phyloP scores from a whole-genome alignment of 2,797 vertebrate species.

The Geotrypetes seraphini region DNA sequence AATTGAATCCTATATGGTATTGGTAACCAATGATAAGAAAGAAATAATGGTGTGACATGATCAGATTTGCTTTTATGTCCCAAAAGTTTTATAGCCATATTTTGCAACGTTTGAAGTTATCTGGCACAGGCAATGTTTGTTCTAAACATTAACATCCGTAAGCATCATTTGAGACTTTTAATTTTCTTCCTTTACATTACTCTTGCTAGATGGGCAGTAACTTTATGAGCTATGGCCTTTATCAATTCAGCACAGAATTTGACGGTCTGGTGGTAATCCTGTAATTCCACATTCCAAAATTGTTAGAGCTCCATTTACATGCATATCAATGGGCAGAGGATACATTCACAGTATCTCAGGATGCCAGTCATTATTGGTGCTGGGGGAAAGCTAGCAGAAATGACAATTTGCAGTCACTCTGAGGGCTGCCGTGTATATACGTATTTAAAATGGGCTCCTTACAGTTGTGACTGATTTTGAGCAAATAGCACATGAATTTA shows the following conservation, averaged over 20 bases:
- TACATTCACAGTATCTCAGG: not conserved
- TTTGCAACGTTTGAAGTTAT: no score
- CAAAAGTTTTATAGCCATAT: no score
- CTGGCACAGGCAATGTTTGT: not conserved
- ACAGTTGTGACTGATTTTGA: no score
- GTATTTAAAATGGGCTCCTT: no score
- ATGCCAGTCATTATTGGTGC: not conserved
- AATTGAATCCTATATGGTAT: no score
- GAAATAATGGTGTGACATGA: no score
- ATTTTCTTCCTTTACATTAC: constrained; percentile 28
- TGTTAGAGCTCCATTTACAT: constrained; percentile 17
- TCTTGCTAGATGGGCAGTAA: not conserved
- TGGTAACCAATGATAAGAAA: no score
- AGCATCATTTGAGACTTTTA: constrained; percentile 14
- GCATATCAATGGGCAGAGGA: not conserved
- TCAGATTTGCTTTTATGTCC: no score
- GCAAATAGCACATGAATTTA: not conserved
- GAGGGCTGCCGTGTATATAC: not conserved
- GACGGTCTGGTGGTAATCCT: not conserved
- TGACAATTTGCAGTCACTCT: not conserved
- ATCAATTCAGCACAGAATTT: constrained; percentile 7
- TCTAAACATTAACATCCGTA: not conserved
- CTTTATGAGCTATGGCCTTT: constrained; percentile 18
- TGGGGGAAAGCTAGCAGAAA: constrained; percentile 1
- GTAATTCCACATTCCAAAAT: constrained; percentile 8